Evolutionary conservation across 1,140 invertebrate genomes (phyloP), one percentile per base, ranked within the genome.

Genomic region (Chrysopa pallens): DNA sequence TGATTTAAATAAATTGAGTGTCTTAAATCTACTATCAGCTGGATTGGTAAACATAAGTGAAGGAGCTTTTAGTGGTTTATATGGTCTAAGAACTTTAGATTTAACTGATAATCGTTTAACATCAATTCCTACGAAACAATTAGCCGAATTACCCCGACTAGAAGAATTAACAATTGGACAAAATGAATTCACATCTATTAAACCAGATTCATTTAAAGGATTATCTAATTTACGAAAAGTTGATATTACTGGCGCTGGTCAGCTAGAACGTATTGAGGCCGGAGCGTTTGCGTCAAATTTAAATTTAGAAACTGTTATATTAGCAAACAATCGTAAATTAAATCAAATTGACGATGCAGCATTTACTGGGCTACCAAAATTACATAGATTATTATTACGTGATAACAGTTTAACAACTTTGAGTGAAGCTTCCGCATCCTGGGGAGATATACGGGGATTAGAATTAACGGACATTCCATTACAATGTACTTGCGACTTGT

Each of bases 401-500:
- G 84, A 85, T 53, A 88, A 90, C 57, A 77, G 76, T 1, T 74
- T 91, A 46, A 64, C 68, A 23, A 74, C 69, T 11, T 67, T 91
- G 36, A 70, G 74, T 1, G 84, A 87, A 58, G 74, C 77, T 0
- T 66, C 86, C 11, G 74, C 84, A 11, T 72, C 78, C 1, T 88
- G 84, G 73, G 75, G 74, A 41, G 83, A 85, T 48, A 58, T 89
- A n/a, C 67, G 73, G 15, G 69, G 70, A 6, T 54, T 89, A 8
- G 83, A 88, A 47, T 62, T 91, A 6, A 78, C 80, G 9, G 84
- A 87, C 46, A 90, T 90, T 53, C 84, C 84, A 0, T 62, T 91
- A 8, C 61, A 74, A n/a, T 91, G 86, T 57, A 76, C 79, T 49
- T 90, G 86, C 51, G 72, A 74, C 42, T 53, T 88, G 4, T 58